Evolutionary conservation across 2,888 invertebrate species (phyloP).

Genomic region (Osedax frankpressi): DNA sequence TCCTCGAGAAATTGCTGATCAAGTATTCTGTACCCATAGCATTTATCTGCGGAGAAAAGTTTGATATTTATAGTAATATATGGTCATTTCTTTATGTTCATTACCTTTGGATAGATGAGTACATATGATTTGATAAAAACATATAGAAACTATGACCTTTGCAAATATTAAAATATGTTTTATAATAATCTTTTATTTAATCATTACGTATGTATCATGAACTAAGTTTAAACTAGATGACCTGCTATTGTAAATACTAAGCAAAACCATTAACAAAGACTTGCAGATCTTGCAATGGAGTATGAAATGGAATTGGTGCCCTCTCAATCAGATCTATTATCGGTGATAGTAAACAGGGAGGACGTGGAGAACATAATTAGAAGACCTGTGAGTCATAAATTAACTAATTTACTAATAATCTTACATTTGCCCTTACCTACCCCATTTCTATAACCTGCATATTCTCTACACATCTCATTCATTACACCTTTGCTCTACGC

Average conservation of each 20-base stretch:
- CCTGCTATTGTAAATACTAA: not conserved
- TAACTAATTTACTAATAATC: too few relatives aligned
- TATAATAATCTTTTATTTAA: too few relatives aligned
- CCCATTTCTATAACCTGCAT: too few relatives aligned
- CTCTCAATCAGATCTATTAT: conserved; percentile 35
- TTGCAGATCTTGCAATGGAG: conserved; percentile 41
- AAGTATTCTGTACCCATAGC: conserved; percentile 42
- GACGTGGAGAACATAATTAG: conserved; percentile 40
- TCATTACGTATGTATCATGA: not conserved
- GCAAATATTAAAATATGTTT: too few relatives aligned
- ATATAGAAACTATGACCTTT: too few relatives aligned
- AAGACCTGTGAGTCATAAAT: conserved; percentile 34
- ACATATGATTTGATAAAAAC: too few relatives aligned
- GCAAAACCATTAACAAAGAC: conserved; percentile 27
- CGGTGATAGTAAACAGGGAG: conserved; percentile 41
- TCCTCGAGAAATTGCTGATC: conserved; percentile 37
- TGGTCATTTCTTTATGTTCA: too few relatives aligned
- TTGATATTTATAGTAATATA: too few relatives aligned
- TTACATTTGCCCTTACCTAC: too few relatives aligned
- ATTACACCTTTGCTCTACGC: too few relatives aligned
- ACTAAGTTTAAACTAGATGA: not conserved
- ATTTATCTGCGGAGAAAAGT: conserved; percentile 44
- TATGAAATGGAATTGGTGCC: conserved; percentile 42
- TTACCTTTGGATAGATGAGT: too few relatives aligned
- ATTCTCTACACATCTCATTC: too few relatives aligned